Conservation (phyloP, 92 coral and sea anemone species). For the Hydrozoanthus gracilis region DNA sequence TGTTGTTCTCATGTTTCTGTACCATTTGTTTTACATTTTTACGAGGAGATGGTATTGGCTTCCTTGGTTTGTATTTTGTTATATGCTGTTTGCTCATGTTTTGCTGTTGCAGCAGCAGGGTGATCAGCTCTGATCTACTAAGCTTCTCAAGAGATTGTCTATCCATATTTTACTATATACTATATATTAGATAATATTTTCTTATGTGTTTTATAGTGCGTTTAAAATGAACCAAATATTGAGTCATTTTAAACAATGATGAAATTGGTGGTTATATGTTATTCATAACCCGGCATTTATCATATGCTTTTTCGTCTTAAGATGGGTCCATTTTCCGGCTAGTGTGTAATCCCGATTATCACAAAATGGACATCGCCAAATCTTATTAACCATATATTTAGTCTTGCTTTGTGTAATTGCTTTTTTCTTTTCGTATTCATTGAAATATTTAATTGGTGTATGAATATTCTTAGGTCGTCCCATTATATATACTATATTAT, state of each 20-base stretch:
- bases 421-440: not conserved
- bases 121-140: conserved; percentile 21
- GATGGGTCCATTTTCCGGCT: conserved; percentile 30
- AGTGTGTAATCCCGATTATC: conserved; percentile 11
- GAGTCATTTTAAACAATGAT: conserved; percentile 1
- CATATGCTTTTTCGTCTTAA: not conserved
- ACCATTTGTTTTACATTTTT: conserved; percentile 1
- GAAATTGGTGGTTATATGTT: conserved; percentile 2
- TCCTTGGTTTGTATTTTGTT: not conserved
- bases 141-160: conserved; percentile 21
- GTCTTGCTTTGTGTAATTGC: conserved; percentile 23
- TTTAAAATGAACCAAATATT: not conserved
- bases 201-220: not conserved
- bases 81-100: not conserved
- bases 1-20: not conserved
- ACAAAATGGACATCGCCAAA: conserved; percentile 26
- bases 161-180: not conserved
- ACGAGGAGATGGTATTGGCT: not conserved
- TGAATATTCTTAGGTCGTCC: not conserved
- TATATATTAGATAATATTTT: not conserved
- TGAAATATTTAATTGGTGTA: conserved; percentile 20
- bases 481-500: conserved; percentile 31
- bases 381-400: conserved; percentile 31
- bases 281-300: not conserved
- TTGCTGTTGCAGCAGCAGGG: conserved; percentile 8